A percentile compares a stretch with the other conserved stretches of the same genome.
These are phyloP conservation scores for Pipistrellus pygmaeus DNA, from an alignment of 2,797 vertebrate genomes.

Conservation along the genomic window DNA sequence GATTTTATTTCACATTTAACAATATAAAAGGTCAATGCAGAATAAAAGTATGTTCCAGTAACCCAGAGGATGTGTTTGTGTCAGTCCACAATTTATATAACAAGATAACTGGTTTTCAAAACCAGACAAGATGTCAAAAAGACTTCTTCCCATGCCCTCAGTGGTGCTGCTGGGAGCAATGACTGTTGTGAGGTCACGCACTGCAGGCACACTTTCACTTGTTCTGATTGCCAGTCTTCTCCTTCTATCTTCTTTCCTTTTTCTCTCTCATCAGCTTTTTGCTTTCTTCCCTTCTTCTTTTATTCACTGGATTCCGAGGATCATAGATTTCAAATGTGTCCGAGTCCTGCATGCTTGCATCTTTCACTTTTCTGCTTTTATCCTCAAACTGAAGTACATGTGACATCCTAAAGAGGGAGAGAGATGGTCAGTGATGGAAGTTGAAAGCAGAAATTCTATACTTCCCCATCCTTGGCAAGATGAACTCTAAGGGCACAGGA, in stretches of 20 bases:
- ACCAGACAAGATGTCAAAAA: conserved; percentile 81
- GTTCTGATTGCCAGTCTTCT: conserved; percentile 70
- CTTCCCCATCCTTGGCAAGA: not conserved
- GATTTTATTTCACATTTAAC: conserved; percentile 75
- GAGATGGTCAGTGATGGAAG: conserved; percentile 62
- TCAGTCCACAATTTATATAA: conserved; percentile 82
- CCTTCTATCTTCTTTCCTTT: conserved; percentile 93
- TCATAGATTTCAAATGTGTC: conserved; percentile 99
- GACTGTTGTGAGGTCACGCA: conserved; percentile 70
- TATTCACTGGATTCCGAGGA: conserved; percentile 98
- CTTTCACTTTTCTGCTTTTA: conserved; percentile 97
- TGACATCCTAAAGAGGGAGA: conserved; percentile 92
- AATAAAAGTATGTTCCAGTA: conserved; percentile 43
- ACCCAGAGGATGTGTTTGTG: conserved; percentile 75
- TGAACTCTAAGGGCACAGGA: not conserved
- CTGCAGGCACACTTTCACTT: conserved; percentile 76
- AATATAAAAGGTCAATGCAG: conserved; percentile 73
- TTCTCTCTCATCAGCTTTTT: conserved; percentile 98
- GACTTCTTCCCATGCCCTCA: conserved; percentile 80
- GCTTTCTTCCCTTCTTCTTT: conserved; percentile 97
- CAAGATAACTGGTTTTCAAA: conserved; percentile 80
- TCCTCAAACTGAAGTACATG: conserved; percentile 99
- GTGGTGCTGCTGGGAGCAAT: conserved; percentile 77
- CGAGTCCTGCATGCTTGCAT: conserved; percentile 97
- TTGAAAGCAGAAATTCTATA: not conserved